Percentiles rank a stretch among this genome's conserved stretches.
phyloP scores from a whole-genome alignment of 2,888 invertebrate genomes.

The Portevinia maculata region DNA sequence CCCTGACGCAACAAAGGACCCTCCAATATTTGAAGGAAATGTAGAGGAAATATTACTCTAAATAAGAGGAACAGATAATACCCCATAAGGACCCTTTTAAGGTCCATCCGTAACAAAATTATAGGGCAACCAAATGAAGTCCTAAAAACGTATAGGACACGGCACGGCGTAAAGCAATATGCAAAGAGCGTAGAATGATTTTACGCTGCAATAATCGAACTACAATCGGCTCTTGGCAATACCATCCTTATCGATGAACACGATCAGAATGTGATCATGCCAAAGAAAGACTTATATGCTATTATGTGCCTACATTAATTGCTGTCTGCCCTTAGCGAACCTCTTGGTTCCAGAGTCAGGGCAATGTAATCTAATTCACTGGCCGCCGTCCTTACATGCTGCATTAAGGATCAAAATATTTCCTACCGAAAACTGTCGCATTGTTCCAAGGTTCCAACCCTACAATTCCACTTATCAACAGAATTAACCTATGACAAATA shows the following conservation, averaged over 20 bases:
- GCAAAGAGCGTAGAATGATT: constrained; percentile 72
- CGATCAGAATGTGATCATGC: constrained; percentile 62
- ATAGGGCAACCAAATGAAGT: no score
- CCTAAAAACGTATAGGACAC: no score
- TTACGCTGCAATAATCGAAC: constrained; percentile 73
- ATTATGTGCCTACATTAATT: constrained; percentile 75
- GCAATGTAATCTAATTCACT: constrained; percentile 71
- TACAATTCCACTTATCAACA: constrained; percentile 5
- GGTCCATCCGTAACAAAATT: no score
- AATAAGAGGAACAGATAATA: no score
- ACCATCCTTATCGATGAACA: constrained; percentile 70
- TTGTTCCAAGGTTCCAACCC: constrained; percentile 5
- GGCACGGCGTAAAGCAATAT: no score
- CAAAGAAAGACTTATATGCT: constrained; percentile 69
- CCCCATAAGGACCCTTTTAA: no score
- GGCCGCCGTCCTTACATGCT: constrained; percentile 4
- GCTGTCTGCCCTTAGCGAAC: constrained; percentile 71
- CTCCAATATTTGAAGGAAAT: no score
- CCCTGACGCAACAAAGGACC: no score
- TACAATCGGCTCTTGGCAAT: constrained; percentile 68
- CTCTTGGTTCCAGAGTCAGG: constrained; percentile 72
- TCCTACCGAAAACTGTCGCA: constrained; percentile 16
- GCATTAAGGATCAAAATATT: constrained; percentile 26
- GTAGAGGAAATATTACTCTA: no score
- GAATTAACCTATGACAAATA: neutral